Percentiles rank a stretch among this genome's conserved stretches.
Evolutionary conservation across 2,113 vertebrate species (phyloP).

Genomic region (Indicator indicator): DNA sequence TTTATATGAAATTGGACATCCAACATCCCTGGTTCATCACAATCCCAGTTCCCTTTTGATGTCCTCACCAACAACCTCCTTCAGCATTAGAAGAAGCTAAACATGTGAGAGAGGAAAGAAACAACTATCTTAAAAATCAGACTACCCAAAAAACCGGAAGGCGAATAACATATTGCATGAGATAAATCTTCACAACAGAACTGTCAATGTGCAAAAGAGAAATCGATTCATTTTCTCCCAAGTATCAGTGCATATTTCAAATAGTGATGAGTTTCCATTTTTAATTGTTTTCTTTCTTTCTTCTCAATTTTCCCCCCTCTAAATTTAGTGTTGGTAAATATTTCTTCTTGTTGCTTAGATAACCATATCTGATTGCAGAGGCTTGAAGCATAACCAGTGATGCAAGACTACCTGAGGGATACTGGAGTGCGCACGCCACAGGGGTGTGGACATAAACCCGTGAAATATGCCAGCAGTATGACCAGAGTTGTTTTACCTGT

Average conservation of each 20-base stretch:
- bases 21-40: not conserved
- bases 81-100: not conserved
- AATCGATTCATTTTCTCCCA: not conserved
- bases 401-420: conserved; percentile 33
- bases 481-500: conserved; percentile 29
- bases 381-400: not conserved
- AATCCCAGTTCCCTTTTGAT: not conserved
- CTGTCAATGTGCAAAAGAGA: not conserved
- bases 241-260: not conserved
- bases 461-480: conserved; percentile 16
- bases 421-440: not conserved
- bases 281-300: not conserved
- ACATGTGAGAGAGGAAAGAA: not conserved
- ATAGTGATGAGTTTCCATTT: not conserved
- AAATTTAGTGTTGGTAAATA: conserved; percentile 28
- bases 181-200: not conserved
- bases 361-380: not conserved
- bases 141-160: not conserved
- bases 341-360: conserved; percentile 30
- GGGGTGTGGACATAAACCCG: conserved; percentile 41
- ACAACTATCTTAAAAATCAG: not conserved
- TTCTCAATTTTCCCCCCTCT: not conserved
- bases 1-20: not conserved
- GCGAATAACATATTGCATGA: not conserved
- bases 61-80: not conserved